Percentiles rank a stretch among this genome's conserved stretches.
Evolutionary conservation across 2,797 vertebrate species (phyloP).

Genomic region (Gymnopithys bicolor): DNA sequence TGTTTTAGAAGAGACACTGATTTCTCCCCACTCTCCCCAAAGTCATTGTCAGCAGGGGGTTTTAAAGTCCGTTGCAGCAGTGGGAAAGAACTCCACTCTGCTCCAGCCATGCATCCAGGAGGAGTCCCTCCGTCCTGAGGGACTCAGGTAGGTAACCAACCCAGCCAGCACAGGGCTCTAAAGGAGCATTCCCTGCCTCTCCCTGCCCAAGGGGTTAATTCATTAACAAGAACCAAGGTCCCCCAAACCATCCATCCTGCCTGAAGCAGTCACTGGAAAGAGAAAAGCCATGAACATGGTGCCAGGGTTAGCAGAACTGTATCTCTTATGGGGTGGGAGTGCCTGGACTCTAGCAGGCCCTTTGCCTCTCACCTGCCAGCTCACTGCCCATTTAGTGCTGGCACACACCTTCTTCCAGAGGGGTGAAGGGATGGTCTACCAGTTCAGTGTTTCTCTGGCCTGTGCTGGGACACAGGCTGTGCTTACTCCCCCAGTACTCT

Average conservation of each 20-base stretch:
- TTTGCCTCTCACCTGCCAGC: background rate
- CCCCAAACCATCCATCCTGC: background rate
- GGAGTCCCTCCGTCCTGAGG: background rate
- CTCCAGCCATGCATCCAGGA: background rate
- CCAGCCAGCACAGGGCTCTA: background rate
- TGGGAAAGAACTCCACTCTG: background rate
- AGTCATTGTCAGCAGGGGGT: background rate
- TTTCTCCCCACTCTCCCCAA: background rate
- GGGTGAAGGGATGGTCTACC: background rate
- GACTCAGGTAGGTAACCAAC: background rate
- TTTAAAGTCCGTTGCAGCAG: background rate
- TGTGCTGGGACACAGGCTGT: background rate
- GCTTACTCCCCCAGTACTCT: background rate
- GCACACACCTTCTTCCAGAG: background rate
- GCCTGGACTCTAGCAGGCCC: background rate
- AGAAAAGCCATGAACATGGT: fast-evolving
- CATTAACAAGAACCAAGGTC: background rate
- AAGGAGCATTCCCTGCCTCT: background rate
- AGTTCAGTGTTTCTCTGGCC: background rate
- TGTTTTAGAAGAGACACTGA: background rate
- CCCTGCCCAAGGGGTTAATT: background rate
- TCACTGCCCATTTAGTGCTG: background rate
- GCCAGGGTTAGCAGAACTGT: background rate
- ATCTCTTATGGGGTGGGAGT: background rate
- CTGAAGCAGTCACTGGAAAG: background rate